These are phyloP conservation scores for Calosoma granatense DNA, from an alignment of 1,140 invertebrate species.

Conservation along the genomic window DNA sequence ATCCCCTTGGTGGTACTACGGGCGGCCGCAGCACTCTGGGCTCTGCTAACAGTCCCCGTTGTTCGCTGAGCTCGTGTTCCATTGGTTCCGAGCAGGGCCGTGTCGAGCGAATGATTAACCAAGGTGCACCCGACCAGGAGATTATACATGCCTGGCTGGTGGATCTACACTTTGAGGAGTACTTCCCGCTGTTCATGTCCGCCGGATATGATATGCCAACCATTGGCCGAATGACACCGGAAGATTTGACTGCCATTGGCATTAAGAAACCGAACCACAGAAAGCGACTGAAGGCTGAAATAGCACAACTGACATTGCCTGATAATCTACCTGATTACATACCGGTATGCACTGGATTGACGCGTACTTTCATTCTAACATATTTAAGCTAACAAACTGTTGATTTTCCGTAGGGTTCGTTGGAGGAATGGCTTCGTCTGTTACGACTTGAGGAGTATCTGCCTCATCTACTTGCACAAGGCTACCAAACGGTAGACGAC, in stretches of 20 bases:
- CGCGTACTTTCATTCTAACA: slow-evolving; percentile 10
- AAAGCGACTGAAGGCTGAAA: slow-evolving; percentile 91
- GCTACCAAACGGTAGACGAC: slow-evolving; percentile 86
- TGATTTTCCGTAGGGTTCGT: slow-evolving; percentile 51
- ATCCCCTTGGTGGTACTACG: slow-evolving; percentile 31
- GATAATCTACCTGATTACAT: slow-evolving; percentile 90
- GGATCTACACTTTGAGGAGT: slow-evolving; percentile 93
- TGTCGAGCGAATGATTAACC: slow-evolving; percentile 52
- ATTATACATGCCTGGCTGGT: slow-evolving; percentile 90
- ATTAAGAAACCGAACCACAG: slow-evolving; percentile 97
- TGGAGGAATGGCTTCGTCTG: slow-evolving; percentile 89
- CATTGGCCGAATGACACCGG: slow-evolving; percentile 95
- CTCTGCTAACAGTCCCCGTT: slow-evolving; percentile 37
- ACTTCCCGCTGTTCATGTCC: slow-evolving; percentile 84
- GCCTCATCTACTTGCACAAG: slow-evolving; percentile 77
- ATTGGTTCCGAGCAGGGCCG: slow-evolving; percentile 60
- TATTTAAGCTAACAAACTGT: neutral
- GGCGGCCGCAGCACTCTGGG: slow-evolving; percentile 23
- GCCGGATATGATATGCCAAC: slow-evolving; percentile 97
- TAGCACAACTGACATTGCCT: slow-evolving; percentile 86
- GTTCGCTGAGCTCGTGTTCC: slow-evolving; percentile 60
- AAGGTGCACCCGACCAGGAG: slow-evolving; percentile 68
- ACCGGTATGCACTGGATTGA: slow-evolving; percentile 65
- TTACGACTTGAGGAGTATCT: slow-evolving; percentile 87
- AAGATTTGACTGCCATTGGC: slow-evolving; percentile 75